These are phyloP conservation scores for Crax fasciolata DNA, from an alignment of 2,797 vertebrate species.

Conservation along the genomic window DNA sequence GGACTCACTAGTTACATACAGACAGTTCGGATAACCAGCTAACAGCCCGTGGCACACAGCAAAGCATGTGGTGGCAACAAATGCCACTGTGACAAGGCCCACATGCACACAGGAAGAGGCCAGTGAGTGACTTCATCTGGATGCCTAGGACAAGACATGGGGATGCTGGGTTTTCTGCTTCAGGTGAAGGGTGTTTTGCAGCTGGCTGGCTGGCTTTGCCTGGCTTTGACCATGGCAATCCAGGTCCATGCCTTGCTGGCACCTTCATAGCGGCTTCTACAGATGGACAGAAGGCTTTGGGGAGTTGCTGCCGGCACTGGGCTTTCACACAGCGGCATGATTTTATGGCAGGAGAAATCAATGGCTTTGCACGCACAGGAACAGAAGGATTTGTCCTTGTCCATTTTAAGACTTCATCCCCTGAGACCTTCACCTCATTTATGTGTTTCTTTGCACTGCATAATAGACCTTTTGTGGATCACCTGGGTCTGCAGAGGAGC, in stretches of 20 bases:
- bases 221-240: background rate
- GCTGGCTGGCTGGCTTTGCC: background rate
- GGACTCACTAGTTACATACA: background rate
- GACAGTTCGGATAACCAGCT: background rate
- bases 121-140: rapidly evolving
- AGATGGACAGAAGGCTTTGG: background rate
- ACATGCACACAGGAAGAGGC: rapidly evolving
- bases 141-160: rapidly evolving
- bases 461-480: background rate
- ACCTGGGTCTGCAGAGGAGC: background rate
- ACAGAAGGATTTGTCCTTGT: background rate
- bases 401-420: background rate
- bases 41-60: rapidly evolving
- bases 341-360: background rate
- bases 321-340: background rate
- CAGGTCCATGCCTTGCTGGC: background rate
- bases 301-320: background rate
- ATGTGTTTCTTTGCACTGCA: background rate
- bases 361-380: background rate
- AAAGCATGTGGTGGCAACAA: rapidly evolving
- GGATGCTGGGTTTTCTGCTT: background rate
- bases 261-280: background rate
- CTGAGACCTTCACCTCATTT: background rate
- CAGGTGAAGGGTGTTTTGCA: rapidly evolving
- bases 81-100: background rate